phyloP scores from a whole-genome alignment of 2,113 vertebrate genomes.

The Perccottus glenii region DNA sequence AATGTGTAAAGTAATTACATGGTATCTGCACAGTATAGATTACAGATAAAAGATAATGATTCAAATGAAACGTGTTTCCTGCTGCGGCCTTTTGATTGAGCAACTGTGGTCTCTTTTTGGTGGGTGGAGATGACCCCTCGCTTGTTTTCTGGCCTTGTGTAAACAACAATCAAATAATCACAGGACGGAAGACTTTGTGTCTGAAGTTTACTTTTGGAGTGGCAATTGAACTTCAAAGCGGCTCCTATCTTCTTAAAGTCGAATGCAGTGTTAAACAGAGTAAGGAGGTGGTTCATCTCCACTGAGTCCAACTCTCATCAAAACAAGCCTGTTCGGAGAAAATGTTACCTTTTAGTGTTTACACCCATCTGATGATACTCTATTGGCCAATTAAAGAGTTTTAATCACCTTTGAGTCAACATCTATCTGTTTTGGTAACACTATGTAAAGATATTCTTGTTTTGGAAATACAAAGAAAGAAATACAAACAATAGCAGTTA shows the following conservation, averaged over 20 bases:
- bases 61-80: constrained; percentile 65
- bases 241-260: constrained; percentile 34
- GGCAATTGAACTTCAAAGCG: constrained; percentile 61
- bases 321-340: not conserved
- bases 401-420: no score
- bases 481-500: no score
- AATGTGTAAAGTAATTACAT: constrained; percentile 37
- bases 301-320: not conserved
- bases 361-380: no score
- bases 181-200: constrained; percentile 78
- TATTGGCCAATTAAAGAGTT: no score
- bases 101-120: constrained; percentile 38
- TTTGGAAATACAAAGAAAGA: no score
- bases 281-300: constrained; percentile 12
- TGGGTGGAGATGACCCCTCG: constrained; percentile 60
- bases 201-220: constrained; percentile 72
- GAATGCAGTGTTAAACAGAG: constrained; percentile 10
- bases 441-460: no score
- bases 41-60: constrained; percentile 52
- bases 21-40: constrained; percentile 47
- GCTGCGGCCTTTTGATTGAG: constrained; percentile 40
- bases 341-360: no score
- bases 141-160: constrained; percentile 69
- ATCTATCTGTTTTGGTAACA: no score
- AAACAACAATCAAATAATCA: constrained; percentile 77